Percentiles rank a stretch among this genome's conserved stretches.
phyloP scores from a whole-genome alignment of 2,797 vertebrate species.

The Choloepus didactylus region DNA sequence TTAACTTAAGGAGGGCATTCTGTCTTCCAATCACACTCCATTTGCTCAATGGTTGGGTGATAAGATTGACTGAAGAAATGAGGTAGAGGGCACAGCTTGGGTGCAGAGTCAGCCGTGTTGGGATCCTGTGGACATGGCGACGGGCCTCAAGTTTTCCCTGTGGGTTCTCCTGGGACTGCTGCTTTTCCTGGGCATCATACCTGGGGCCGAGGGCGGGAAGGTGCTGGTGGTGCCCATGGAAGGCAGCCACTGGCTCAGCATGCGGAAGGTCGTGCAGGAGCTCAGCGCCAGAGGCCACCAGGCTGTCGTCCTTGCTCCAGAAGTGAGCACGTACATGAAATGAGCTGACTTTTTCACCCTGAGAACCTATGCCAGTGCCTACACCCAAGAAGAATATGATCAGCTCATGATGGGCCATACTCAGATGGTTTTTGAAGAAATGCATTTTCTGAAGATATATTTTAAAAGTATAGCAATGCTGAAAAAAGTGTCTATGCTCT shows the following conservation, averaged over 20 bases:
- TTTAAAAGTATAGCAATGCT: accelerated
- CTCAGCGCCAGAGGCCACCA: too few relatives aligned
- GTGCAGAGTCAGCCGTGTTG: too few relatives aligned
- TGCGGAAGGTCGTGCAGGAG: constrained; percentile 86
- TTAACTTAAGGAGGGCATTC: too few relatives aligned
- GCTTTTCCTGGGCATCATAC: constrained; percentile 47
- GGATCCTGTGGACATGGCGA: constrained; percentile 15
- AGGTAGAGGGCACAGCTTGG: accelerated
- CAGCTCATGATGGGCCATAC: accelerated
- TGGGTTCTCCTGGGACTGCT: background rate
- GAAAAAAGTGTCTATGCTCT: too few relatives aligned
- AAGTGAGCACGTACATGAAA: too few relatives aligned
- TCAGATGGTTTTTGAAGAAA: accelerated
- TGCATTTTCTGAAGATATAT: constrained; percentile 62
- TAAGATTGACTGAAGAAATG: background rate
- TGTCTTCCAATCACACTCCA: background rate
- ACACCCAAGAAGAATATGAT: constrained; percentile 64
- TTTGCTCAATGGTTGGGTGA: background rate
- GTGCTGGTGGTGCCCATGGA: constrained; percentile 84
- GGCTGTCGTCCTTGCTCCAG: too few relatives aligned
- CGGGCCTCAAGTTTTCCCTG: accelerated
- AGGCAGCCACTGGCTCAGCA: constrained; percentile 83
- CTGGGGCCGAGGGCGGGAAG: constrained; percentile 2
- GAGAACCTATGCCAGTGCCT: constrained; percentile 81
- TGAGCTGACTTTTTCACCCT: constrained; percentile 80